Base-by-base conservation (phyloP, 2,888 invertebrate species). In the Mallateleia sp. region DNA sequence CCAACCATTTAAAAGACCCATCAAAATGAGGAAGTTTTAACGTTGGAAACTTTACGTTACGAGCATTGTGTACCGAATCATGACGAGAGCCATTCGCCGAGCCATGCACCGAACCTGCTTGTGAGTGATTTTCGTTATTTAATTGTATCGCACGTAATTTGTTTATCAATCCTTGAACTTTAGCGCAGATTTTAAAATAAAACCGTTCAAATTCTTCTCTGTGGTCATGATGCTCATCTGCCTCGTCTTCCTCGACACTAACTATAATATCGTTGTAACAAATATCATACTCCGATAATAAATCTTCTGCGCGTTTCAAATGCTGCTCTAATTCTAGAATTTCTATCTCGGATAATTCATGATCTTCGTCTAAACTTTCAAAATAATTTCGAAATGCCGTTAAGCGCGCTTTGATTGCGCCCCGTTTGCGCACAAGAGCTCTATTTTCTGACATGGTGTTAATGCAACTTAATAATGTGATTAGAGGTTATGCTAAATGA, bases 11-110 rank as follows among this genome's bases (percentile, higher is more conserved):
- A 15, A 80, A 87, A 1, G 87, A 69, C 2, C 89, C 89, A 8
- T 81, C 75, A 82, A 91, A 91, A 34, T 79, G 56, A 8, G 91
- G 90, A n/a, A 91, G 86, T 42, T 79, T 87, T 34, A 3, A 86
- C 67, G 20, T 82, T 77, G 62, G 85, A 89, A 7, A 83, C 54
- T 47, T 91, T 86, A 22, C 85, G 74, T 86, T 34, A 88, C 45
- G 45, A 56, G 8, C 86, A 60, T 89, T 88, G 7, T 14, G 5
- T 52, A 11, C 24, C 52, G 7, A 18, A 2, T 18, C 47, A 18
- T 52, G 14, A 4, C 24, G 20, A 52, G 52, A 52, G 52, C 52
- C 14, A n/a, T n/a, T n/a, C n/a, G n/a, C n/a, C n/a, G n/a, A n/a
- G n/a, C n/a, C n/a, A n/a, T n/a, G n/a, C n/a, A n/a, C n/a, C n/a